Conservation (phyloP, 2,888 invertebrate species). For the Tupiocoris notatus region DNA sequence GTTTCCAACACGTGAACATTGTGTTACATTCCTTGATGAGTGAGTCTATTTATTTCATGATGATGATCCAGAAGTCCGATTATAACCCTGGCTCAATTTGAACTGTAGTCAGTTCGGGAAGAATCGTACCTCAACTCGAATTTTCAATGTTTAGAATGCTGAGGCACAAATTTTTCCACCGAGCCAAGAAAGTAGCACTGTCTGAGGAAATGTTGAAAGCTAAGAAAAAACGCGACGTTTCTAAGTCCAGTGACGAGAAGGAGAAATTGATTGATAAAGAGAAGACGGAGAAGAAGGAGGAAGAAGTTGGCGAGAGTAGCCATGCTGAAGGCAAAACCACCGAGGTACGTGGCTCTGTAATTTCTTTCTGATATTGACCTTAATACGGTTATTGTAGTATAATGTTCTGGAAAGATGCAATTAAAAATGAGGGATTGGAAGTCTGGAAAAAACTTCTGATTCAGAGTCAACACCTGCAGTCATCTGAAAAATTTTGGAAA, state of each 20-base stretch:
- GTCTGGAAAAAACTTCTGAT: too few species aligned
- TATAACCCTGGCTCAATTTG: too few species aligned
- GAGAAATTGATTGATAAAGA: conserved; percentile 52
- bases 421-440: too few species aligned
- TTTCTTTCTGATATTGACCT: too few species aligned
- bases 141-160: conserved; percentile 64
- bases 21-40: conserved; percentile 73
- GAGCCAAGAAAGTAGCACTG: conserved; percentile 79
- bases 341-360: conserved; percentile 41
- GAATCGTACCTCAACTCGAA: too few species aligned
- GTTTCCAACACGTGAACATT: conserved; percentile 78
- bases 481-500: too few species aligned
- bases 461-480: too few species aligned
- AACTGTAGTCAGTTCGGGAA: too few species aligned
- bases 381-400: too few species aligned
- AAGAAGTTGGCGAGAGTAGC: conserved; percentile 59
- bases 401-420: too few species aligned
- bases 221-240: conserved; percentile 55
- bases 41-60: conserved; percentile 49
- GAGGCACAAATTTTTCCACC: conserved; percentile 90
- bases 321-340: conserved; percentile 55
- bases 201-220: conserved; percentile 63
- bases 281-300: conserved; percentile 53
- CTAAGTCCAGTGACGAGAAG: conserved; percentile 54
- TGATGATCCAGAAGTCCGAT: too few species aligned